Conservation (phyloP, 1,140 invertebrate genomes). For the Aphidius ervi region DNA sequence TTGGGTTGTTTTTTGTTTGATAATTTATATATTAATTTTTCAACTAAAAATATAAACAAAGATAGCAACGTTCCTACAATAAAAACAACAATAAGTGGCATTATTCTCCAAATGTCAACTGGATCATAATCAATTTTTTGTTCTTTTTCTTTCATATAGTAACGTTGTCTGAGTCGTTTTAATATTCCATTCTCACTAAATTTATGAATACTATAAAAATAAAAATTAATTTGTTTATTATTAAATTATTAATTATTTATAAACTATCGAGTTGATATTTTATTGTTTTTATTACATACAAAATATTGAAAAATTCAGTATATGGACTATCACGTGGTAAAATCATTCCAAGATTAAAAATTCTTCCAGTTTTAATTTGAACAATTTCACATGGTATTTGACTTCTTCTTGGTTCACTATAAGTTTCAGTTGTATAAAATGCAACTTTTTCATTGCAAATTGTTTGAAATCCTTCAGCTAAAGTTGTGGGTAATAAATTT, state of each 20-base stretch:
- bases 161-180: slow-evolving; percentile 9
- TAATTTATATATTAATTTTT: too few species aligned
- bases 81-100: slow-evolving; percentile 15
- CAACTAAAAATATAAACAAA: too few species aligned
- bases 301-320: slow-evolving; percentile 24
- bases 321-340: slow-evolving; percentile 21
- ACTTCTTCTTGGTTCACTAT: slow-evolving; percentile 10
- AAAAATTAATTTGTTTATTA: not conserved
- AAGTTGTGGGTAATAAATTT: not conserved
- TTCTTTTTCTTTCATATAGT: not conserved
- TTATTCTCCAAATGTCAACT: slow-evolving; percentile 17
- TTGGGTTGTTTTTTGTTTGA: too few species aligned
- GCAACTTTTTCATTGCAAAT: slow-evolving; percentile 26
- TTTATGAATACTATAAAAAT: slow-evolving; percentile 22
- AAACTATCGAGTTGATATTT: too few species aligned
- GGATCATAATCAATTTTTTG: not conserved
- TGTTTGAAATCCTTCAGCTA: slow-evolving; percentile 9
- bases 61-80: too few species aligned
- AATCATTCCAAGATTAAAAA: slow-evolving; percentile 18
- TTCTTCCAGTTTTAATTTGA: slow-evolving; percentile 18
- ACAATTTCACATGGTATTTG: slow-evolving; percentile 22
- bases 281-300: slow-evolving; percentile 18
- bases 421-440: slow-evolving; percentile 20
- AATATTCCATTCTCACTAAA: slow-evolving; percentile 24
- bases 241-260: not conserved